Percentiles rank a stretch among this genome's conserved stretches.
Conservation (phyloP, 1,140 invertebrate genomes). For the Zaprionus nigranus region DNA sequence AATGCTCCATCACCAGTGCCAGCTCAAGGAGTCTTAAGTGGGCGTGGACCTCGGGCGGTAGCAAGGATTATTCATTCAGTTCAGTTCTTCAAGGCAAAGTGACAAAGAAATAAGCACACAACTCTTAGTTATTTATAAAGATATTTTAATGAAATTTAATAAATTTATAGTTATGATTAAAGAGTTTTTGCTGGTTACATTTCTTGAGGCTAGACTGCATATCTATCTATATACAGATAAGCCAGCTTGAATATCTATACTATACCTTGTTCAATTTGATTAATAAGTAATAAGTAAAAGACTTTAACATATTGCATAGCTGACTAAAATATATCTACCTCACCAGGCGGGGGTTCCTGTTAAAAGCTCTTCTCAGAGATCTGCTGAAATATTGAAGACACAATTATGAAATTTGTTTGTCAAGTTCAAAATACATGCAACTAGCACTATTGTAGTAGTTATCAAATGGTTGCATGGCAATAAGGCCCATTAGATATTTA, state of each 20-base stretch:
- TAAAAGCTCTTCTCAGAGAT: too few relatives aligned
- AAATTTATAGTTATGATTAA: background rate
- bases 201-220: background rate
- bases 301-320: too few relatives aligned
- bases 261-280: too few relatives aligned
- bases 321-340: too few relatives aligned
- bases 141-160: background rate
- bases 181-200: too few relatives aligned
- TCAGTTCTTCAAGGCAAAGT: background rate
- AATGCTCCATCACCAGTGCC: background rate
- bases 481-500: constrained; percentile 6
- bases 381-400: background rate
- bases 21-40: background rate
- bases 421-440: background rate
- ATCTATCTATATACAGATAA: background rate
- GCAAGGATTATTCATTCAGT: background rate
- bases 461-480: too few relatives aligned
- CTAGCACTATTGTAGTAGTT: too few relatives aligned
- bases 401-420: background rate
- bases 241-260: background rate
- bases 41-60: background rate
- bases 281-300: too few relatives aligned
- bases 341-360: too few relatives aligned
- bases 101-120: background rate
- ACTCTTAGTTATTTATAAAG: background rate